A percentile compares a stretch with the other conserved stretches of the same genome.
Conservation (phyloP, 2,113 vertebrate genomes). For the Mirounga angustirostris region DNA sequence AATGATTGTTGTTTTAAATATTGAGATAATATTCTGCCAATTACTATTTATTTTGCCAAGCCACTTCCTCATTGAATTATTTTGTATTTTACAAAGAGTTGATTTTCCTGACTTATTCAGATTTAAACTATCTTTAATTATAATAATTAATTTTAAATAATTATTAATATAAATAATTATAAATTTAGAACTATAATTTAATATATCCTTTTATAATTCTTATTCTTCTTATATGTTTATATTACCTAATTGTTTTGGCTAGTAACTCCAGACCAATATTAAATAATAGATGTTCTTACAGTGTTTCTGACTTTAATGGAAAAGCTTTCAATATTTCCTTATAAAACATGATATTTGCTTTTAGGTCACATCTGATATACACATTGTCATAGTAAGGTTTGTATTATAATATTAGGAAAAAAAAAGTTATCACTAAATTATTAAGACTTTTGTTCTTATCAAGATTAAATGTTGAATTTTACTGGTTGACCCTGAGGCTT, state of each 20-base stretch:
- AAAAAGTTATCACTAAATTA: neutral
- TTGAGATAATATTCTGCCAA: neutral
- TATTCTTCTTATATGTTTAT: neutral
- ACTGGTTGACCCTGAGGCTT: neutral
- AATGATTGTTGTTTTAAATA: neutral
- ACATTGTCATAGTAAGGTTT: neutral
- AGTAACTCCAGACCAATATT: neutral
- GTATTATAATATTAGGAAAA: neutral
- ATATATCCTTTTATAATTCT: neutral
- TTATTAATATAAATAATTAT: neutral
- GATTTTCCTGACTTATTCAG: slow-evolving; percentile 22
- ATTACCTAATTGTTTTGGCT: neutral
- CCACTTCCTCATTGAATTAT: neutral
- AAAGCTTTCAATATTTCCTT: neutral
- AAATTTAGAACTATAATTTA: neutral
- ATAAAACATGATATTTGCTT: slow-evolving; percentile 16
- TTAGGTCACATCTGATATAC: neutral
- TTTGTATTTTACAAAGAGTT: neutral
- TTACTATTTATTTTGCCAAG: neutral
- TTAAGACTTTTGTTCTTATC: neutral
- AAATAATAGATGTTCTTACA: neutral
- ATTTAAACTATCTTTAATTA: neutral
- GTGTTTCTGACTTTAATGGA: neutral
- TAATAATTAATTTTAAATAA: neutral
- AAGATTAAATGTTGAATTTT: slow-evolving; percentile 24